Base-by-base conservation (phyloP, 2,113 vertebrate species). In the Campylomormyrus tamandua region DNA sequence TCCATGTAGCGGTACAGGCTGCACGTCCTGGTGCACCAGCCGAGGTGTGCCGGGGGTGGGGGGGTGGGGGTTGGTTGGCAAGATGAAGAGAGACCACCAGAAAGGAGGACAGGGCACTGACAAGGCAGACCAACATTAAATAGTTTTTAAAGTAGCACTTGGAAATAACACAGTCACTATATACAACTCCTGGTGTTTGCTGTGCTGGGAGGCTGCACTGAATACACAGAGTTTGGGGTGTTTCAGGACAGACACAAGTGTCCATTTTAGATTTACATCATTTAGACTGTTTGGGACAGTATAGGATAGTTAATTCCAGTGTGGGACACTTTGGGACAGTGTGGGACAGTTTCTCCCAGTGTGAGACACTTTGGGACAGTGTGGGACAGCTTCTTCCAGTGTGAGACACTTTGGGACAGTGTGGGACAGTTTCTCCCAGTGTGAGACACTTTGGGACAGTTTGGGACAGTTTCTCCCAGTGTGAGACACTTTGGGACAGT, bases 71-170 rank as follows among this genome's bases (percentile, higher is more conserved):
- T 42, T 42, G 53, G 15, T 19, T 17, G 3, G 17, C 24, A 3
- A 66, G 66, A 91, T 91, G 87, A 88, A 90, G 90, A 93, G 88
- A 42, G 11, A 62, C 83, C 45, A 48, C 21, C 62, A 1, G 62
- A 70, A 70, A 70, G 62, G 62, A 84, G 19, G 83, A 84, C 83
- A 9, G 39, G 83, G 45, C 80, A 83, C 7, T 2, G 9, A 46
- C 39, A 84, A n/a, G 21, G 45, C 45, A 19, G 21, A 24, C 17
- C 9, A 66, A 66, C 21, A 19, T 83, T 21, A 24, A 39, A 83
- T 6, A 19, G 77, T 39, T 21, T 83, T 83, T 45, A 27, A 17
- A 83, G 15, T 7, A 66, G 21, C 9, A 58, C 8, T 58, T n/a
- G 56, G 56, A 58, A 24, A 58, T 21, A 58, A 58, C 56, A 58